Percentiles rank a stretch among this genome's conserved stretches.
Evolutionary conservation across 2,797 vertebrate species (phyloP).

Genomic region (Liasis olivaceus): DNA sequence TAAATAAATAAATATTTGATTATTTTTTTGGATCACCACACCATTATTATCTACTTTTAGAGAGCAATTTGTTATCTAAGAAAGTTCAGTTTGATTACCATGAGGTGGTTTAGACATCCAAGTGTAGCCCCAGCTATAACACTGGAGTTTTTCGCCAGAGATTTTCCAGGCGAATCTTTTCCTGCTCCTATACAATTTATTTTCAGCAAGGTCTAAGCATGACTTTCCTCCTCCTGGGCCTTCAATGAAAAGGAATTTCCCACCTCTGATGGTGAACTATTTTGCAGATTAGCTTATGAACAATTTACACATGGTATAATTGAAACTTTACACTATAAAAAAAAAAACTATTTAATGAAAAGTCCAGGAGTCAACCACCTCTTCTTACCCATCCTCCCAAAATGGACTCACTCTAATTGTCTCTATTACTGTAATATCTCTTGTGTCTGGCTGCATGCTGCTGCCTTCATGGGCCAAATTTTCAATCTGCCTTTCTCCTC

Average conservation of each 20-base stretch:
- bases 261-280: not conserved
- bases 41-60: not conserved
- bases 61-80: not conserved
- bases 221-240: too few relatives aligned
- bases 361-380: not conserved
- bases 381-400: not conserved
- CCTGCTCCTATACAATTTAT: not conserved
- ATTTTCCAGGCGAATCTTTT: not conserved
- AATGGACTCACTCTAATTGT: not conserved
- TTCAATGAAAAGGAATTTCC: too few relatives aligned
- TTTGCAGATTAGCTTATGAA: not conserved
- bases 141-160: not conserved
- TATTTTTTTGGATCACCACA: not conserved
- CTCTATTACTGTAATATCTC: not conserved
- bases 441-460: not conserved
- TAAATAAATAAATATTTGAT: too few relatives aligned
- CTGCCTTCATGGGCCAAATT: not conserved
- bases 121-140: not conserved
- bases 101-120: not conserved
- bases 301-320: too few relatives aligned
- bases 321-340: not conserved
- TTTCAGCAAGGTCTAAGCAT: too few relatives aligned
- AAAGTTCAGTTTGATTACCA: not conserved
- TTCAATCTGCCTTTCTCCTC: not conserved
- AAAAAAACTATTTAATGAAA: not conserved